Evolutionary conservation across 2,797 vertebrate genomes (phyloP).

Genomic region (Clarias fuscus): DNA sequence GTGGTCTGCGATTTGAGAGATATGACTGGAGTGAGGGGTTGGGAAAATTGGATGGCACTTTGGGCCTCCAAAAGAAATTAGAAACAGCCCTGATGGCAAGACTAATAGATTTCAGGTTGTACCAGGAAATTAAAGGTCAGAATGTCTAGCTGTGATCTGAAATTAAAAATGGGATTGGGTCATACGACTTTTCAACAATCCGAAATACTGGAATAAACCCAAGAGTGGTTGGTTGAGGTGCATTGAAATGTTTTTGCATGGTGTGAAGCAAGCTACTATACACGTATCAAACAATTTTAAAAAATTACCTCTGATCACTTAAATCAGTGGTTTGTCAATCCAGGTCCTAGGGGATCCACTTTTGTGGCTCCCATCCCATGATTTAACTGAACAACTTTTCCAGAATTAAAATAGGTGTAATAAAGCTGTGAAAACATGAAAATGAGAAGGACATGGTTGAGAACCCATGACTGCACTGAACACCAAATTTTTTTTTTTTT

Average conservation of each 20-base stretch:
- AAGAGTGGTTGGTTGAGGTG: not conserved
- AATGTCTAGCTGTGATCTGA: constrained; percentile 9
- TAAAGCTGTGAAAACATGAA: too few relatives aligned
- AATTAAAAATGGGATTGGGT: not conserved
- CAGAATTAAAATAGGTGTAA: too few relatives aligned
- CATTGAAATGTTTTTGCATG: not conserved
- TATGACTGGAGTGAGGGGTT: not conserved
- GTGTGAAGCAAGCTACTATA: not conserved
- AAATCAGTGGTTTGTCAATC: too few relatives aligned
- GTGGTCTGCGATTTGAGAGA: constrained; percentile 15
- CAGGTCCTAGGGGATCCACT: too few relatives aligned
- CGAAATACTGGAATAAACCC: not conserved
- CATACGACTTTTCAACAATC: not conserved
- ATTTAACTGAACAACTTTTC: too few relatives aligned
- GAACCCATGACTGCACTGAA: not conserved
- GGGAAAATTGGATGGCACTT: not conserved
- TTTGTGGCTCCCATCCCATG: too few relatives aligned
- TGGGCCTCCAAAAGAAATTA: not conserved
- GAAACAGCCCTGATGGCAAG: not conserved
- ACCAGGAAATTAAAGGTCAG: constrained; percentile 25
- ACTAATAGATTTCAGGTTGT: not conserved
- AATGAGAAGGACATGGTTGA: too few relatives aligned
- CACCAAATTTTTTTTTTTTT: not conserved
- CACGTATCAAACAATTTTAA: not conserved
- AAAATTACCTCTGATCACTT: not conserved